Conservation (phyloP, 2,113 vertebrate genomes). For the Corynorhinus townsendii region DNA sequence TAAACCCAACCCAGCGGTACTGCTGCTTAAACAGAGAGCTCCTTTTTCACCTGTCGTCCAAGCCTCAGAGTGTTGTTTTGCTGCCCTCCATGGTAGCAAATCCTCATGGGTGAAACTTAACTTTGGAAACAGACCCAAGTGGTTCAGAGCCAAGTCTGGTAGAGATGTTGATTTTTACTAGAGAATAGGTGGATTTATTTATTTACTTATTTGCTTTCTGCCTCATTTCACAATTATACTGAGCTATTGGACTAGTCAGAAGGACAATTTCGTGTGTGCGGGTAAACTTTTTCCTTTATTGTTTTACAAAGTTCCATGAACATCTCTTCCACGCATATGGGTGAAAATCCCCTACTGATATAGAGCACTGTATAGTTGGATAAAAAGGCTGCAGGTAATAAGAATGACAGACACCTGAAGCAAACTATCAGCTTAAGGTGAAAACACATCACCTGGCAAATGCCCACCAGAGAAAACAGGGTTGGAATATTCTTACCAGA, state of each 20-base stretch:
- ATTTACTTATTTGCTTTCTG: constrained; percentile 49
- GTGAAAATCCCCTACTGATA: background rate
- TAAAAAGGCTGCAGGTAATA: background rate
- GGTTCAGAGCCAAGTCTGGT: constrained; percentile 39
- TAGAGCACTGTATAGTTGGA: background rate
- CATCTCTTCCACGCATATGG: background rate
- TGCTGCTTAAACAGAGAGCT: background rate
- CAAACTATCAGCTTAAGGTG: background rate
- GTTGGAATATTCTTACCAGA: background rate
- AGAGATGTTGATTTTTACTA: constrained; percentile 48
- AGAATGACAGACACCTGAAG: background rate
- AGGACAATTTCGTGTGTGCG: background rate
- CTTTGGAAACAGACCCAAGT: constrained; percentile 41
- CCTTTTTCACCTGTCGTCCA: background rate
- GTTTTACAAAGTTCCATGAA: background rate
- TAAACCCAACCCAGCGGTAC: background rate
- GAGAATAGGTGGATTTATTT: background rate
- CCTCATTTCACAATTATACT: constrained; percentile 42
- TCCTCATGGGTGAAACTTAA: constrained; percentile 32
- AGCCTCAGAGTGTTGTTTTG: constrained; percentile 19
- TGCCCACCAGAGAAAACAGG: background rate
- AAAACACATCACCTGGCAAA: background rate
- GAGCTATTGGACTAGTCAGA: background rate
- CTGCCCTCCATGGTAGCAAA: constrained; percentile 52
- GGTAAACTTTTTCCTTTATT: background rate